A percentile compares a stretch with the other conserved stretches of the same genome.
These are phyloP conservation scores for Camponotus pennsylvanicus DNA, from an alignment of 1,140 invertebrate genomes.

Conservation along the genomic window DNA sequence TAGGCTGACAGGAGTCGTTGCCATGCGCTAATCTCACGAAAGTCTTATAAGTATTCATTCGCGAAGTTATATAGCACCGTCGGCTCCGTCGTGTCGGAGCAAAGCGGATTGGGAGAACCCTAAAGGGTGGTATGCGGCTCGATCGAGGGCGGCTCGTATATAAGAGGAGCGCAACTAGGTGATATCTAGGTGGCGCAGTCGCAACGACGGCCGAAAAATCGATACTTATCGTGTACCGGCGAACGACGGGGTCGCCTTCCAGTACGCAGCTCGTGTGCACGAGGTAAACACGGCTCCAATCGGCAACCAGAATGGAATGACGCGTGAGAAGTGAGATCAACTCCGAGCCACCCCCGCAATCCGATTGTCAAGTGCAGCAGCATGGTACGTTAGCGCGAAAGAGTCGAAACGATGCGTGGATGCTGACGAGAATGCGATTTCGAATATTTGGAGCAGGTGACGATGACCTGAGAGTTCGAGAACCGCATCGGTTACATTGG, in stretches of 20 bases:
- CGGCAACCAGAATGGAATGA: constrained; percentile 80
- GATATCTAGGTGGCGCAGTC: constrained; percentile 76
- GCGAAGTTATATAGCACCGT: constrained; percentile 38
- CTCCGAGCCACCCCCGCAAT: background rate
- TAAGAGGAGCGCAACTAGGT: constrained; percentile 62
- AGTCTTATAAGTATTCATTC: constrained; percentile 68
- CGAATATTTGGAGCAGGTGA: background rate
- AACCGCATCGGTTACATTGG: background rate
- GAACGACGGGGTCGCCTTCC: constrained; percentile 78
- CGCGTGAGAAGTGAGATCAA: constrained; percentile 65
- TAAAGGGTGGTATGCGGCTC: constrained; percentile 58
- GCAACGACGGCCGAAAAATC: constrained; percentile 79
- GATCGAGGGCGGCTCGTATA: constrained; percentile 31
- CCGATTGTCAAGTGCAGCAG: constrained; percentile 57
- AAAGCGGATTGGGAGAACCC: constrained; percentile 66
- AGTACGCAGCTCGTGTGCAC: constrained; percentile 84
- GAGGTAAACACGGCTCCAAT: constrained; percentile 83
- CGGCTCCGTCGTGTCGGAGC: constrained; percentile 29
- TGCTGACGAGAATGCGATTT: constrained; percentile 25
- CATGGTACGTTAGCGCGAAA: constrained; percentile 75
- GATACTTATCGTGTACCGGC: constrained; percentile 83
- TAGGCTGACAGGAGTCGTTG: constrained; percentile 18
- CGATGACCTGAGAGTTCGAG: background rate
- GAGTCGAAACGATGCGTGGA: background rate
- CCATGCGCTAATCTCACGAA: constrained; percentile 53